A percentile compares a stretch with the other conserved stretches of the same genome.
These are phyloP conservation scores for Vannuccia rotundouncinata DNA, from an alignment of 2,888 invertebrate species.

Conservation along the genomic window DNA sequence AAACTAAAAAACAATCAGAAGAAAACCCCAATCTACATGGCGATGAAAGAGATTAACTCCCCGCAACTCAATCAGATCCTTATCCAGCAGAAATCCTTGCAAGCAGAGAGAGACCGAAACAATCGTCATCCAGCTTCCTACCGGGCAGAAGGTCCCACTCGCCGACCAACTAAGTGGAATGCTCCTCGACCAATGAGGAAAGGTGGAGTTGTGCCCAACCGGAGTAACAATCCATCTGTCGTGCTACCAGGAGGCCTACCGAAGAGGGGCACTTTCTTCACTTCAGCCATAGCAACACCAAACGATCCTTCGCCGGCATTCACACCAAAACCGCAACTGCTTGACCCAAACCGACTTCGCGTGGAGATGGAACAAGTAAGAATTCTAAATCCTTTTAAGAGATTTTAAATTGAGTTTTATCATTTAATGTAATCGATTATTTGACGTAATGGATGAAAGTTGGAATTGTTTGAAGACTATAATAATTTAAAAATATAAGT, in stretches of 20 bases:
- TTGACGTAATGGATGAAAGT: no score
- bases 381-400: no score
- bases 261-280: background rate
- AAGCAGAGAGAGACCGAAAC: background rate
- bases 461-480: no score
- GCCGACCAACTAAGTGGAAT: background rate
- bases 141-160: background rate
- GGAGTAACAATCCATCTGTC: no score
- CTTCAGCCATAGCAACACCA: background rate
- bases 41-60: slow-evolving; percentile 23
- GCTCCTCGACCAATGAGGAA: background rate
- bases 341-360: background rate
- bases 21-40: slow-evolving; percentile 11
- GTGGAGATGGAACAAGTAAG: background rate
- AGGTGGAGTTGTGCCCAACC: no score
- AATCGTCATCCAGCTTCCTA: background rate
- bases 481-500: no score
- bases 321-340: background rate
- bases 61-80: slow-evolving; percentile 18
- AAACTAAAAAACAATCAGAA: slow-evolving; percentile 5
- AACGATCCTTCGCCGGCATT: background rate
- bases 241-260: no score
- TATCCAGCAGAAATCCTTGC: background rate
- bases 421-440: no score
- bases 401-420: no score